A percentile compares a stretch with the other conserved stretches of the same genome.
These are phyloP conservation scores for Drosophila multiciliata DNA, from an alignment of 2,888 invertebrate species.

Conservation along the genomic window DNA sequence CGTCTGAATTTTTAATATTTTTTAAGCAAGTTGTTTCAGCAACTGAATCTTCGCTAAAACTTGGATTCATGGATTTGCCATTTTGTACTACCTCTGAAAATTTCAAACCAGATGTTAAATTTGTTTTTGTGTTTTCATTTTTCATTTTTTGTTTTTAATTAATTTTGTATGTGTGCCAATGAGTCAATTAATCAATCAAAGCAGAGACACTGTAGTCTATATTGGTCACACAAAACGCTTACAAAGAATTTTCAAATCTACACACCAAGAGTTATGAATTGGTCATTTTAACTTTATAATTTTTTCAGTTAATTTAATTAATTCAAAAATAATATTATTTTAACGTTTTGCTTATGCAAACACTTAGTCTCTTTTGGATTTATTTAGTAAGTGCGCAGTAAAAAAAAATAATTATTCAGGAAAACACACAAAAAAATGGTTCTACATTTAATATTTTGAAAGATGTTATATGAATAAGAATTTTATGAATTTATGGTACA, in stretches of 20 bases:
- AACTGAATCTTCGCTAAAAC: slow-evolving; percentile 93
- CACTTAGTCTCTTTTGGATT: slow-evolving; percentile 8
- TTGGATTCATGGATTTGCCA: slow-evolving; percentile 88
- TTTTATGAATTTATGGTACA: slow-evolving; percentile 4
- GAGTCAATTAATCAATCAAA: slow-evolving; percentile 45
- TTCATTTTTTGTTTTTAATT: slow-evolving; percentile 13
- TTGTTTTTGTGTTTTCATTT: slow-evolving; percentile 31
- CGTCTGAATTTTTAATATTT: slow-evolving; percentile 93
- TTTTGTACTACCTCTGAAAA: slow-evolving; percentile 86
- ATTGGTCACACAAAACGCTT: slow-evolving; percentile 69
- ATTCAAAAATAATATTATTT: background rate
- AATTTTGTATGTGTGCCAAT: slow-evolving; percentile 49
- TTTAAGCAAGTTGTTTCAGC: slow-evolving; percentile 92
- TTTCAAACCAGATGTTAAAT: slow-evolving; percentile 80
- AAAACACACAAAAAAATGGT: slow-evolving; percentile 18
- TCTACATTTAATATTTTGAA: slow-evolving; percentile 8
- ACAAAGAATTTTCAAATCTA: slow-evolving; percentile 39
- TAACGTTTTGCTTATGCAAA: background rate
- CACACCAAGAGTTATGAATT: slow-evolving; percentile 37
- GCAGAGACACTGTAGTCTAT: slow-evolving; percentile 71
- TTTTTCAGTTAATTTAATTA: slow-evolving; percentile 17
- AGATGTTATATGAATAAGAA: slow-evolving; percentile 1
- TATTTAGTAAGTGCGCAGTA: slow-evolving; percentile 17
- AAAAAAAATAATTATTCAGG: slow-evolving; percentile 37
- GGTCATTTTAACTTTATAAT: background rate